Evolutionary conservation across 1,140 invertebrate species (phyloP).

Genomic region (Neodiprion virginianus): DNA sequence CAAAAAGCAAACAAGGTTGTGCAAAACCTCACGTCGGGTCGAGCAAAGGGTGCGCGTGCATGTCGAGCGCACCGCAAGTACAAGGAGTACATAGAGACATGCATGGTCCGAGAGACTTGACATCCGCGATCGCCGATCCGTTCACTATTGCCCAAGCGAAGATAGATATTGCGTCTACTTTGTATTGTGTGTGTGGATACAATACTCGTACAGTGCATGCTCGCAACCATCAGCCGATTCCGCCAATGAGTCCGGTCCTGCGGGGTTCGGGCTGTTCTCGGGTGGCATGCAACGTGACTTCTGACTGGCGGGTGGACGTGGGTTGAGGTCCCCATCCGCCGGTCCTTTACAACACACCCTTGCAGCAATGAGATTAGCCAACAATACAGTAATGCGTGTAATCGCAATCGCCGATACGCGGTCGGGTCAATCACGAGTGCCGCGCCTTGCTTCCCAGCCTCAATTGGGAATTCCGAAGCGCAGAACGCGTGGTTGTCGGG

Average conservation of each 20-base stretch:
- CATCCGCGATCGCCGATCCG: constrained; percentile 55
- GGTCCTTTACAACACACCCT: background rate
- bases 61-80: no score
- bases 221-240: background rate
- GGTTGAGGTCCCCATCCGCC: background rate
- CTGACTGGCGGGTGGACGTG: background rate
- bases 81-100: no score
- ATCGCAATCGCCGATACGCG: no score
- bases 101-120: constrained; percentile 37
- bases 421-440: background rate
- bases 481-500: background rate
- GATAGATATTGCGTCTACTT: background rate
- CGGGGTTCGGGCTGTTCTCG: background rate
- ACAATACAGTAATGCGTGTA: background rate
- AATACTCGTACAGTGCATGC: no score
- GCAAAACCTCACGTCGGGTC: no score
- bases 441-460: background rate
- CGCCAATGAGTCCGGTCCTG: background rate
- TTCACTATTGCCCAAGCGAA: constrained; percentile 55
- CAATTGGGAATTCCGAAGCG: background rate
- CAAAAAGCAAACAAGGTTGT: no score
- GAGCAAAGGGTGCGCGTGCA: no score
- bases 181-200: background rate
- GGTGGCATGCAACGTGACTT: no score
- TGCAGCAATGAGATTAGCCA: background rate